Evolutionary conservation across 2,797 vertebrate genomes (phyloP), one percentile per base, ranked within the genome.

Genomic region (Trachurus trachurus): DNA sequence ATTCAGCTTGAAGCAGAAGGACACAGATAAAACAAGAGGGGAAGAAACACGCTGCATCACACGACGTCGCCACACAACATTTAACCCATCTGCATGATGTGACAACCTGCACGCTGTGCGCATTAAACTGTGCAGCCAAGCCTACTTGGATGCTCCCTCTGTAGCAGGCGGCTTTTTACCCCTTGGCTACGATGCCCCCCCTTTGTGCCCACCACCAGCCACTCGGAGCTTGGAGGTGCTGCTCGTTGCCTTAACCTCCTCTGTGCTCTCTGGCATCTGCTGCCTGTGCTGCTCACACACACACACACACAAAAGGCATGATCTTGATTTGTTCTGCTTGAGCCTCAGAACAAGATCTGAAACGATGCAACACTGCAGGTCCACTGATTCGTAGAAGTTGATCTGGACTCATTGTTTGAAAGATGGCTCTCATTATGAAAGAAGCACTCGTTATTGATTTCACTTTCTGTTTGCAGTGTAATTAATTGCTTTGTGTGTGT

Each of bases 151-250:
- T 63, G 37, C 40, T 71, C 71, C 67, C 74, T 34, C 5, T 69
- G 78, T 60, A 79, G 67, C 82, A 78, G 69, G 74, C 62, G 69
- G 74, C 62, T 37, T 37, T 37, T 37, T 37, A 87, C 78, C 80
- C 81, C 66, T 78, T 84, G 81, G 60, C 60, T 68, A 22, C 42
- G 66, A 64, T 78, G 67, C 66, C 53, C 19, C 66, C 53, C 19
- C 66, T 62, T 71, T 74, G 42, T 64, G 60, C 58, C 58, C 65
- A 82, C 58, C 65, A 82, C 57, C 65, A 72, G 76, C 80, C 72
- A 82, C 50, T 79, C 72, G 56, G 64, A 78, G 65, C 79, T 80
- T 11, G 45, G 63, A 81, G 84, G 63, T 49, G 52, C 81, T 65
- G 78, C 64, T 78, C 71, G 10, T 21, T 40, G 50, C 58, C 56